A percentile compares a stretch with the other conserved stretches of the same genome.
Evolutionary conservation across 2,113 vertebrate genomes (phyloP).

Genomic region (Chiloscyllium plagiosum): DNA sequence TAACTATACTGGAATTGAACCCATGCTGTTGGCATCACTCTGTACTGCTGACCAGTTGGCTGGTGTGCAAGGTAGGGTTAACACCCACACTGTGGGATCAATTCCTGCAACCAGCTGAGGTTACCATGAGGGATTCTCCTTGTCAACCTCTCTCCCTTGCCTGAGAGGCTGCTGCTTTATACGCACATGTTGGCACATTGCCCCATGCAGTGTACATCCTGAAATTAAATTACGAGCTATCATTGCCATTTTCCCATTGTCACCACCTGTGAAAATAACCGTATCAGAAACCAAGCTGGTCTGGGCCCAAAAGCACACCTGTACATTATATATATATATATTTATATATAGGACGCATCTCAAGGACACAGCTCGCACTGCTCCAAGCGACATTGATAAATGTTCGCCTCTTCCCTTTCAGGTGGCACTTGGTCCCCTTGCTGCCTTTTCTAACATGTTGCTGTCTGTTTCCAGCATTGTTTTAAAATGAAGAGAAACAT

Average conservation of each 20-base stretch:
- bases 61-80: too few species aligned
- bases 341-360: neutral
- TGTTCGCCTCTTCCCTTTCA: neutral
- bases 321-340: neutral
- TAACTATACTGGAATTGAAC: too few species aligned
- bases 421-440: neutral
- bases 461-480: neutral
- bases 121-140: too few species aligned
- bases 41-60: too few species aligned
- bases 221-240: neutral
- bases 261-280: neutral
- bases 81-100: too few species aligned
- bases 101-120: too few species aligned
- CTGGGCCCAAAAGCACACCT: neutral
- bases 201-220: neutral
- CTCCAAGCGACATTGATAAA: conserved; percentile 29
- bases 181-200: neutral
- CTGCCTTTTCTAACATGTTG: neutral
- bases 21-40: too few species aligned
- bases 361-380: neutral
- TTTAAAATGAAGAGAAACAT: neutral
- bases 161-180: neutral
- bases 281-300: neutral
- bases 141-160: too few species aligned
- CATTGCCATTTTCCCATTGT: neutral